Evolutionary conservation across 2,888 invertebrate species (phyloP).

Genomic region (Nymphalis c-album): DNA sequence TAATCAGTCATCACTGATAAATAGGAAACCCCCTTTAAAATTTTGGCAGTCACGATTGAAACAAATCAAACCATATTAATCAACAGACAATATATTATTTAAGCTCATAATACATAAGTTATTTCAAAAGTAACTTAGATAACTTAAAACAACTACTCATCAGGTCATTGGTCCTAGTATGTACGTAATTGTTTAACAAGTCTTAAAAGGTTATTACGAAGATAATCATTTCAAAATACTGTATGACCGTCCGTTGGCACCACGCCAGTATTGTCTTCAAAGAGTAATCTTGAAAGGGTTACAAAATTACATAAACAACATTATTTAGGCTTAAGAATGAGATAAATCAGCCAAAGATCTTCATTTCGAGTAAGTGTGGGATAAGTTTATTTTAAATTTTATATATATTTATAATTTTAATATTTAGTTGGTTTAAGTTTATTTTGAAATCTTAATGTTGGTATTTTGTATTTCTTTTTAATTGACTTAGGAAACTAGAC

Average conservation of each 20-base stretch:
- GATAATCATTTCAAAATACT: slow-evolving; percentile 7
- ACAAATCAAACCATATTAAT: too few species aligned
- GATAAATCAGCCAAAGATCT: not conserved
- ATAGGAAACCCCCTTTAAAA: too few species aligned
- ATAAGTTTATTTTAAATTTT: not conserved
- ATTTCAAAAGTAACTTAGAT: too few species aligned
- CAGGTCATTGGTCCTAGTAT: not conserved
- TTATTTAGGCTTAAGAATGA: slow-evolving; percentile 16
- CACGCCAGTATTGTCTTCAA: slow-evolving; percentile 26
- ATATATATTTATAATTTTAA: too few species aligned
- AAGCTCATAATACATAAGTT: too few species aligned
- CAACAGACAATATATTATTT: too few species aligned
- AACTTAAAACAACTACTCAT: not conserved
- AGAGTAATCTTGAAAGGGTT: slow-evolving; percentile 29
- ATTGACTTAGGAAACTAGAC: too few species aligned
- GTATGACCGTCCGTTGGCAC: slow-evolving; percentile 20
- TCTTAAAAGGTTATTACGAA: not conserved
- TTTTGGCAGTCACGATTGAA: too few species aligned
- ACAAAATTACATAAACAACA: slow-evolving; percentile 25
- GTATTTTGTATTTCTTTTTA: too few species aligned
- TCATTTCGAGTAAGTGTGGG: not conserved
- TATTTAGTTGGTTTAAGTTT: too few species aligned
- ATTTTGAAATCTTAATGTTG: not conserved
- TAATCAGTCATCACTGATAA: too few species aligned
- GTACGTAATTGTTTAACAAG: not conserved